A percentile compares a stretch with the other conserved stretches of the same genome.
These are phyloP conservation scores for Chelonus formosanus DNA, from an alignment of 2,888 invertebrate species.

Conservation along the genomic window DNA sequence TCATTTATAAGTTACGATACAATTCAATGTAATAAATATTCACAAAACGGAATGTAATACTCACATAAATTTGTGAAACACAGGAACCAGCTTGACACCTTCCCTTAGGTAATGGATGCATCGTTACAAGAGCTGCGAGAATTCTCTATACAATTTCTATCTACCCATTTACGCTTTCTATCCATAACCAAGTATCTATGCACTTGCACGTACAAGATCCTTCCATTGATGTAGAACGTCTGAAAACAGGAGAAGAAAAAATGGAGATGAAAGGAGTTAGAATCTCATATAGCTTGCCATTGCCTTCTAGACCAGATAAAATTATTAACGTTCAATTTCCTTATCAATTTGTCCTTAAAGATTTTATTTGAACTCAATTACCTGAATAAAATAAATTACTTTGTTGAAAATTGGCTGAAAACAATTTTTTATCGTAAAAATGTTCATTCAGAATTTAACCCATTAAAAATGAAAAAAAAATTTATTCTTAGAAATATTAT, in stretches of 20 bases:
- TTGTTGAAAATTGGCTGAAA: too few species aligned
- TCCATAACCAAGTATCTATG: constrained; percentile 20
- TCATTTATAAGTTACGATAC: constrained; percentile 9
- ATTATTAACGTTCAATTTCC: too few species aligned
- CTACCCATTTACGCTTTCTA: constrained; percentile 9
- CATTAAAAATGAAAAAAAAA: too few species aligned
- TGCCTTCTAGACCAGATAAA: too few species aligned
- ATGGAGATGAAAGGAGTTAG: not conserved
- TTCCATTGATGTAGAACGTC: constrained; percentile 4
- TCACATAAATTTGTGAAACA: constrained; percentile 22
- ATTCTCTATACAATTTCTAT: constrained; percentile 12
- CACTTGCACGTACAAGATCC: not conserved
- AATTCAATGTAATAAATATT: constrained; percentile 26
- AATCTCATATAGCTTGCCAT: too few species aligned
- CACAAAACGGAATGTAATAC: constrained; percentile 14
- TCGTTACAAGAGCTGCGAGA: constrained; percentile 15
- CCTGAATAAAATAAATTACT: too few species aligned
- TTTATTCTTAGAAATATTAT: too few species aligned
- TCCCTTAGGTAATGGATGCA: constrained; percentile 22
- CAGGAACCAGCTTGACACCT: constrained; percentile 26
- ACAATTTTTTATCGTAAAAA: too few species aligned
- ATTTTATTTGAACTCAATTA: too few species aligned
- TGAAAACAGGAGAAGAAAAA: constrained; percentile 1
- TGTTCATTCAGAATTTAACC: too few species aligned
- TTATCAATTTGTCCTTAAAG: too few species aligned